Base-by-base conservation (phyloP, 2,888 invertebrate species). In the Nemoura dubitans region DNA sequence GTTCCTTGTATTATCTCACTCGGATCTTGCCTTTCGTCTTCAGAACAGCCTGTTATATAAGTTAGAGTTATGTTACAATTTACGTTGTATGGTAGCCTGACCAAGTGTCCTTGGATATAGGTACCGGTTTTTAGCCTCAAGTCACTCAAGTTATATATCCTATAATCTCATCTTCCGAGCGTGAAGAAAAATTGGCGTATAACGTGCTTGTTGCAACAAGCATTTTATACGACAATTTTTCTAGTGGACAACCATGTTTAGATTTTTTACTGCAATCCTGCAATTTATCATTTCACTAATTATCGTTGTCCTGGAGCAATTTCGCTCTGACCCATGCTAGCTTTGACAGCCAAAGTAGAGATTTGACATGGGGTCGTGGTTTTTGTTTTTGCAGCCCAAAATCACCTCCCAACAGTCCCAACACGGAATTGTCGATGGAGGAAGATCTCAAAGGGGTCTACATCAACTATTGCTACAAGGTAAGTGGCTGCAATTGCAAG, bases 341-440 rank as follows among this genome's bases (percentile, higher is more conserved):
- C n/a, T n/a, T n/a, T n/a, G n/a, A n/a, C n/a, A n/a, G n/a, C n/a
- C n/a, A n/a, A 36, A 10, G 36, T 36, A 10, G 5, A 36, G 36
- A 36, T 6, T 36, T 36, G 36, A 36, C 36, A 36, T 6, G 3
- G 36, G 14, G 59, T 78, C 25, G 10, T 78, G 26, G 25, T 78
- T 1, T 25, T 25, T 25, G n/a, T 21, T 76, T 21, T n/a, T 86
- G 87, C 93, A 96, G 97, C 90, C 97, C 97, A 0, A 98, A 98
- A 91, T 97, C 97, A 83, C 97, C 97, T 25, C 97, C 97, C n/a
- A 98, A 98, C 92, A 97, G 97, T 91, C 98, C 97, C 10, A 91
- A 91, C 91, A 94, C 95, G 87, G 96, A 96, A 91, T 93, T 95
- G 16, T 95, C 95, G 85, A 95, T 94, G 26, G 96, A 96, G 89